Conservation (phyloP, 2,888 invertebrate genomes). For the Calliphora vomitoria region DNA sequence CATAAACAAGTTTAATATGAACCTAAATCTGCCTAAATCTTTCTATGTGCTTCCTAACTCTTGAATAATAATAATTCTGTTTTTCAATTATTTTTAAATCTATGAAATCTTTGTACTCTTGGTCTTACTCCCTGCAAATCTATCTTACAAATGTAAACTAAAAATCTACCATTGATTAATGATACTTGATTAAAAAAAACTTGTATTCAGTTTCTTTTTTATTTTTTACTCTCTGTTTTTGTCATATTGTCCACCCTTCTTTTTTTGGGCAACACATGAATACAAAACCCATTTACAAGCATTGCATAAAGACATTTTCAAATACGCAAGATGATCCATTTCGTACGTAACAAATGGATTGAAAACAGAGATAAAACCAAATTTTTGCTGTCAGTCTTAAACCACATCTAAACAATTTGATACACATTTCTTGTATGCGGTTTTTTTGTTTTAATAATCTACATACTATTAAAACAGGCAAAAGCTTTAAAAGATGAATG, state of each 20-base stretch:
- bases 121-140: too few species aligned
- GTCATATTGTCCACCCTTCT: background rate
- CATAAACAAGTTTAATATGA: too few species aligned
- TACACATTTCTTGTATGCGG: background rate
- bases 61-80: too few species aligned
- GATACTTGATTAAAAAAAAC: background rate
- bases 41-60: too few species aligned
- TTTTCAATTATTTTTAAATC: too few species aligned
- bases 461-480: background rate
- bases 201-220: background rate
- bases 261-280: background rate
- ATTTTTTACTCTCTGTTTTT: background rate
- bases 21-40: too few species aligned
- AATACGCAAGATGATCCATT: conserved; percentile 18
- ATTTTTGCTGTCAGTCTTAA: conserved; percentile 37
- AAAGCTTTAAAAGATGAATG: background rate
- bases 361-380: conserved; percentile 35
- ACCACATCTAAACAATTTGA: conserved; percentile 27
- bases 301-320: background rate
- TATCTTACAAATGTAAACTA: too few species aligned
- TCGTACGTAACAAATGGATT: conserved; percentile 8
- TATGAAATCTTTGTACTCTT: too few species aligned
- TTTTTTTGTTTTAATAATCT: background rate
- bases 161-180: background rate
- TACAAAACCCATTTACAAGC: background rate